These are phyloP conservation scores for Orius insidiosus DNA, from an alignment of 1,140 invertebrate genomes.

Conservation along the genomic window DNA sequence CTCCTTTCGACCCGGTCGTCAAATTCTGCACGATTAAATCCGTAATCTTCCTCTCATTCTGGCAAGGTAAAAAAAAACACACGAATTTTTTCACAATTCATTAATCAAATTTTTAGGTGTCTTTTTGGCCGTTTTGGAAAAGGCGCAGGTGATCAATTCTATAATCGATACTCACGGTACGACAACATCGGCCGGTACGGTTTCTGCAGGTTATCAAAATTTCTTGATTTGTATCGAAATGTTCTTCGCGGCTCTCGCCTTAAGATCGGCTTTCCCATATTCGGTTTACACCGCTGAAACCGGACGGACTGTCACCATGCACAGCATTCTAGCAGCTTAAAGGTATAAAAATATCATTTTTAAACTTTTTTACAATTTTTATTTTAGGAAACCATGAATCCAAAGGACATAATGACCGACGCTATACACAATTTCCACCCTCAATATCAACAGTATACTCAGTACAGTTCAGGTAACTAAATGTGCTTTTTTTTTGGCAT, in stretches of 20 bases:
- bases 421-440: slow-evolving; percentile 99
- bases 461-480: slow-evolving; percentile 78
- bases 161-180: slow-evolving; percentile 58
- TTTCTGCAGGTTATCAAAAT: slow-evolving; percentile 98
- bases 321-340: slow-evolving; percentile 97
- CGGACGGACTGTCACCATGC: slow-evolving; percentile 89
- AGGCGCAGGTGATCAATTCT: slow-evolving; percentile 82
- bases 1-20: slow-evolving; percentile 91
- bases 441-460: slow-evolving; percentile 98
- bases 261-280: slow-evolving; percentile 93
- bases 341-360: slow-evolving; percentile 36
- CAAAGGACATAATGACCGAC: slow-evolving; percentile 99
- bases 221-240: slow-evolving; percentile 99
- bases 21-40: slow-evolving; percentile 99
- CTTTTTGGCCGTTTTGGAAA: slow-evolving; percentile 87
- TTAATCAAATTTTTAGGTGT: slow-evolving; percentile 60
- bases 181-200: slow-evolving; percentile 75
- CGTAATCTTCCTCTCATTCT: slow-evolving; percentile 98
- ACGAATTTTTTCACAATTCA: too few relatives aligned
- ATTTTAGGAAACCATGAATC: slow-evolving; percentile 98
- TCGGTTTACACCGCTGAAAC: slow-evolving; percentile 28
- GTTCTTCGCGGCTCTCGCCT: slow-evolving; percentile 88
- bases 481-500: too few relatives aligned
- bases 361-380: slow-evolving; percentile 17
- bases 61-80: slow-evolving; percentile 76